These are phyloP conservation scores for Exocentrus adspersus DNA, from an alignment of 2,888 invertebrate genomes.

Conservation along the genomic window DNA sequence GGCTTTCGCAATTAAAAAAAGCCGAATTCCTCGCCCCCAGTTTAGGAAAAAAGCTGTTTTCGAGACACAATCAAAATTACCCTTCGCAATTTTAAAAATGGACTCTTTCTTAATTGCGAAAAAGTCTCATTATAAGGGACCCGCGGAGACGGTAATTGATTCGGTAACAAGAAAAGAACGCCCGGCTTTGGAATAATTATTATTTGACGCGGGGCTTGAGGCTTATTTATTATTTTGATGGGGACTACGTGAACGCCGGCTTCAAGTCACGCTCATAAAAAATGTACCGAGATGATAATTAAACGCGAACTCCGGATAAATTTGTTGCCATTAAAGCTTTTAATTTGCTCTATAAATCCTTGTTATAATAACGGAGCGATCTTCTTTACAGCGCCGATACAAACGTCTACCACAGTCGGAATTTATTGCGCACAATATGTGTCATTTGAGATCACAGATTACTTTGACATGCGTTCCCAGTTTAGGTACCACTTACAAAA, in stretches of 20 bases:
- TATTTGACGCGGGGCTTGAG: conserved; percentile 51
- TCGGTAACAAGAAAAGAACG: conserved; percentile 62
- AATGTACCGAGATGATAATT: conserved; percentile 19
- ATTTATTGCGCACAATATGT: too few species aligned
- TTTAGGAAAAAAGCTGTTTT: conserved; percentile 49
- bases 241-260: conserved; percentile 48
- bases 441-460: too few species aligned
- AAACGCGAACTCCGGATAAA: conserved; percentile 21
- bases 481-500: too few species aligned
- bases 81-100: conserved; percentile 64
- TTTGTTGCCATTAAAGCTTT: conserved; percentile 20
- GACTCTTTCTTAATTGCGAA: conserved; percentile 61
- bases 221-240: conserved; percentile 59
- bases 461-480: too few species aligned
- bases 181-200: conserved; percentile 51
- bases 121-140: conserved; percentile 64
- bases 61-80: conserved; percentile 59
- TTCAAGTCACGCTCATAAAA: conserved; percentile 2
- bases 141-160: conserved; percentile 63
- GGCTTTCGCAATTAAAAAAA: conserved; percentile 59
- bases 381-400: too few species aligned
- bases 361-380: conserved; percentile 4
- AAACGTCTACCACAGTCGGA: too few species aligned
- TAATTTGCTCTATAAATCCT: conserved; percentile 21
- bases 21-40: conserved; percentile 37